Conservation (phyloP, 1,140 invertebrate genomes). For the Zaprionus kolodkinae region DNA sequence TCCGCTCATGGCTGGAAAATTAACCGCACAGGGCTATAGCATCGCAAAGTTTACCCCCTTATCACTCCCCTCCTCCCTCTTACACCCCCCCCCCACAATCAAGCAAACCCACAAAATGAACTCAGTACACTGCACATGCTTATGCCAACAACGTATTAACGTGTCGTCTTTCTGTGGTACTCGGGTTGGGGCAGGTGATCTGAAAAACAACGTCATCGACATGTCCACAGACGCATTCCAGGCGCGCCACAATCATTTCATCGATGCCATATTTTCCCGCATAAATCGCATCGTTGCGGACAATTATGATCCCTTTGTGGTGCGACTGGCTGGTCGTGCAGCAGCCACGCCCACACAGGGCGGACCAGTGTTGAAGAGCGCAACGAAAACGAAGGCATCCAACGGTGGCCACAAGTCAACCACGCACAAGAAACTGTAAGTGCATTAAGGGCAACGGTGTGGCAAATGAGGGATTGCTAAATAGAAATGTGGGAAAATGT, state of each 20-base stretch:
- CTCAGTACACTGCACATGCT: conserved; percentile 18
- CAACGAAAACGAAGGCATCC: conserved; percentile 34
- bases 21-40: conserved; percentile 24
- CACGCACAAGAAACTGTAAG: conserved; percentile 79
- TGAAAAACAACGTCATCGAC: conserved; percentile 83
- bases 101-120: conserved; percentile 42
- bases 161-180: conserved; percentile 45
- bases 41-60: conserved; percentile 9
- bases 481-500: not conserved
- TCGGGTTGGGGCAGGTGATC: conserved; percentile 65
- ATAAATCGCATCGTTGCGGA: conserved; percentile 91
- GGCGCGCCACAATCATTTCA: conserved; percentile 89
- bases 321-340: conserved; percentile 88
- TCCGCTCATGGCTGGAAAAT: conserved; percentile 29
- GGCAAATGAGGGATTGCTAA: not conserved
- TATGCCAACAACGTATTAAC: conserved; percentile 51
- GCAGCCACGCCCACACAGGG: conserved; percentile 41
- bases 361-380: conserved; percentile 36
- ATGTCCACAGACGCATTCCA: conserved; percentile 83
- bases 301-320: conserved; percentile 92
- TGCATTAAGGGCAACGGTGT: conserved; percentile 25
- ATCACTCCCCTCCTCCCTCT: not conserved
- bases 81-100: conserved; percentile 18
- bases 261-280: conserved; percentile 91
- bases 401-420: conserved; percentile 41